Evolutionary conservation across 2,888 invertebrate genomes (phyloP), one percentile per base, ranked within the genome.

Genomic region (Caenorhabditis imperialis): DNA sequence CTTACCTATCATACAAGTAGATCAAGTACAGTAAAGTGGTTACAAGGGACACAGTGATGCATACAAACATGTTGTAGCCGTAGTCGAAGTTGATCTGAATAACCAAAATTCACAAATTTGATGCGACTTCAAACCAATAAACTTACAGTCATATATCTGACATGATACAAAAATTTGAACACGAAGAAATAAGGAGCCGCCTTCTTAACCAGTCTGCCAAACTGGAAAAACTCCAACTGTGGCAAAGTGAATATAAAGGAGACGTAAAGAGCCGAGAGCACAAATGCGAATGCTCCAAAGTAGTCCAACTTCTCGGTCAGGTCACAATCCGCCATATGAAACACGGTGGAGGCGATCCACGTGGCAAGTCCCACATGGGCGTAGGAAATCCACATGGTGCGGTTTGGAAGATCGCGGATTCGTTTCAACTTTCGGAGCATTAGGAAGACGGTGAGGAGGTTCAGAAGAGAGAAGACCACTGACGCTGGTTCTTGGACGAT

Each of bases 261-360:
- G 10, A 77, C 75, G 55, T 78, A 84, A 20, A 85, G 57, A 0
- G 79, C 78, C 23, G 53, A 57, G 8, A 75, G 27, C 12, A 76
- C 55, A 20, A 72, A 78, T 1, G 65, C 65, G 20, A 70, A 75
- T 0, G 80, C 86, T 23, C 81, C 63, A 47, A 84, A 80, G 65
- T 86, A 86, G 61, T 86, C 86, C 50, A 85, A 37, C 57, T 69
- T 67, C 62, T 86, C 86, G n/a, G 84, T 84, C 10, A 82, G 14
- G 65, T 77, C 78, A 63, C 82, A 79, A 42, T 86, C 86, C 6
- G 75, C 45, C 18, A 70, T 65, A 50, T 86, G 86, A 65, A 86
- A 86, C 20, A 79, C 10, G 4, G 81, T 44, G 14, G 86, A 86
- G 12, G 62, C 78, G 7, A 78, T 37, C 86, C 83, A 85, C 0